A percentile compares a stretch with the other conserved stretches of the same genome.
These are phyloP conservation scores for Aphis craccivora DNA, from an alignment of 1,140 invertebrate genomes.

Conservation along the genomic window DNA sequence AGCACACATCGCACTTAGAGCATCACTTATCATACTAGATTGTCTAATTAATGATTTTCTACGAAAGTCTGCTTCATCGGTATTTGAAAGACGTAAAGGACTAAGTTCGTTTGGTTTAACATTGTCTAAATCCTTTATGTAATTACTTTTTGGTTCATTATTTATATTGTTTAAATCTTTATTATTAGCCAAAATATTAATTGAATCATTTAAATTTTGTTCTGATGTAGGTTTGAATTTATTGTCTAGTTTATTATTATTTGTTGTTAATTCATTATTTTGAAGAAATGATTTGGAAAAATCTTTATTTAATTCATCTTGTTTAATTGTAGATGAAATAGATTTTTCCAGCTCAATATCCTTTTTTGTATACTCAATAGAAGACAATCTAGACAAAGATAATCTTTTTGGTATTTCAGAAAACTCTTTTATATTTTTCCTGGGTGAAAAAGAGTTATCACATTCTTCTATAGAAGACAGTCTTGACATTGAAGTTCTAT, in stretches of 20 bases:
- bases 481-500: background rate
- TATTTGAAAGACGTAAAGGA: background rate
- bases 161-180: background rate
- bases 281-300: background rate
- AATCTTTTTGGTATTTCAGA: constrained; percentile 34
- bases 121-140: background rate
- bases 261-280: background rate
- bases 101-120: background rate
- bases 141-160: background rate
- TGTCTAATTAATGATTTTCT: constrained; percentile 44
- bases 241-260: background rate
- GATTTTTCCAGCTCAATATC: background rate
- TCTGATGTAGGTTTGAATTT: background rate
- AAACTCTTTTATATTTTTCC: background rate
- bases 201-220: background rate
- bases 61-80: background rate
- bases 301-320: background rate
- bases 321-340: background rate
- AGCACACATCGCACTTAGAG: background rate
- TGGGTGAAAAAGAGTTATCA: background rate
- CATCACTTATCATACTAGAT: constrained; percentile 47
- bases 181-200: background rate
- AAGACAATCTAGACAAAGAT: constrained; percentile 12
- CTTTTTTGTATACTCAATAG: background rate
- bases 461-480: constrained; percentile 22